These are phyloP conservation scores for Hippocampus guttulatus DNA, from an alignment of 2,113 vertebrate genomes.

Conservation along the genomic window DNA sequence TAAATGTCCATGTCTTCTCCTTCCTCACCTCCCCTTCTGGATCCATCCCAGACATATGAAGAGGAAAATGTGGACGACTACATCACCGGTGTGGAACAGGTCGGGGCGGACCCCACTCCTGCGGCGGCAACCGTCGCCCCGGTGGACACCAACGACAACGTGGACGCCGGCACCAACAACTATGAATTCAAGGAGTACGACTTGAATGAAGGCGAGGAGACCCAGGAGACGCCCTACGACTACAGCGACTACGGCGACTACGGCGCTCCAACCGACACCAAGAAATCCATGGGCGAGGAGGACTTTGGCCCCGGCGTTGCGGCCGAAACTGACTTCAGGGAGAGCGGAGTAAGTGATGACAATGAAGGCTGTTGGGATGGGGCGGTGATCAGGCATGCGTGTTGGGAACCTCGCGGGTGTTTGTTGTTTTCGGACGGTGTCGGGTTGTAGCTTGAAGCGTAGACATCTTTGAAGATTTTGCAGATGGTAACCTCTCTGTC, in stretches of 20 bases:
- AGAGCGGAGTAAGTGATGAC: conserved; percentile 84
- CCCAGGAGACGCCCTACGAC: conserved; percentile 71
- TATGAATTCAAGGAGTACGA: conserved; percentile 84
- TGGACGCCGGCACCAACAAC: conserved; percentile 69
- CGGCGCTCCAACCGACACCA: conserved; percentile 74
- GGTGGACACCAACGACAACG: conserved; percentile 45
- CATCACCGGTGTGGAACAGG: conserved; percentile 89
- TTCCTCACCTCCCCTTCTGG: conserved; percentile 4
- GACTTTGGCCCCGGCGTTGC: conserved; percentile 91
- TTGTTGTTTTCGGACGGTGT: conserved; percentile 44
- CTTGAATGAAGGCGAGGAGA: conserved; percentile 71
- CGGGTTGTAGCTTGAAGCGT: conserved; percentile 15
- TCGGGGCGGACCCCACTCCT: conserved; percentile 77
- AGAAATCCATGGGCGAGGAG: conserved; percentile 73
- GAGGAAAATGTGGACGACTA: conserved; percentile 91
- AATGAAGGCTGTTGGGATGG: conserved; percentile 4
- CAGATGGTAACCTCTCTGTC: conserved; percentile 46
- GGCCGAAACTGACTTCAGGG: conserved; percentile 87
- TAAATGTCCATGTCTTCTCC: conserved; percentile 24
- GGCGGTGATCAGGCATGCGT: conserved; percentile 26
- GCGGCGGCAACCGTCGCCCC: conserved; percentile 52
- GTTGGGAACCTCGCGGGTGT: conserved; percentile 17
- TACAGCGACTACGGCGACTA: conserved; percentile 84
- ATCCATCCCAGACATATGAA: conserved; percentile 75
- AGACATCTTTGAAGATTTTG: conserved; percentile 18